Conservation (phyloP, 2,113 vertebrate species). For the Pseudorhombus dupliciocellatus region DNA sequence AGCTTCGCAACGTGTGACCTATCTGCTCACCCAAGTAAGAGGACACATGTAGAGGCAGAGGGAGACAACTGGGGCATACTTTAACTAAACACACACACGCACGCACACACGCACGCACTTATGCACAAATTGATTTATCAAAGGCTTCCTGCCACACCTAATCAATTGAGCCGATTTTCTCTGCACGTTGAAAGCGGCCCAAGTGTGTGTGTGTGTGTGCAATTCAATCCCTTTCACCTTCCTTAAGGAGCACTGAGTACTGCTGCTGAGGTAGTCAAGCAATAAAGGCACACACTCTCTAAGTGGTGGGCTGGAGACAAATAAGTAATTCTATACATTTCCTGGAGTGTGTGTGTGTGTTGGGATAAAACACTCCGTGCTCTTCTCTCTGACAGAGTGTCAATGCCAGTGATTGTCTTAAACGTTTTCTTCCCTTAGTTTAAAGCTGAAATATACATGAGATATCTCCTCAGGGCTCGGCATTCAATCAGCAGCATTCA, state of each 20-base stretch:
- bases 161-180: constrained; percentile 31
- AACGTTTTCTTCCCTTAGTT: constrained; percentile 26
- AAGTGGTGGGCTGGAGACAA: constrained; percentile 25
- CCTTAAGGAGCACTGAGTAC: constrained; percentile 28
- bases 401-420: constrained; percentile 44
- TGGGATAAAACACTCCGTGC: neutral
- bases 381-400: constrained; percentile 17
- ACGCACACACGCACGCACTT: neutral
- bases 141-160: constrained; percentile 17
- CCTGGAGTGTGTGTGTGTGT: constrained; percentile 3
- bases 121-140: constrained; percentile 20
- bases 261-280: constrained; percentile 31
- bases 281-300: constrained; percentile 25
- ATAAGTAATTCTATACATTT: constrained; percentile 28
- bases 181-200: neutral
- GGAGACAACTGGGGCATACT: constrained; percentile 41
- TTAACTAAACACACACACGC: constrained; percentile 45
- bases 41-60: constrained; percentile 60
- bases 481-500: constrained; percentile 50
- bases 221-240: constrained; percentile 52
- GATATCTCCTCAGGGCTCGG: constrained; percentile 11
- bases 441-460: constrained; percentile 54
- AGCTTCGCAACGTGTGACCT: constrained; percentile 63
- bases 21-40: constrained; percentile 75
- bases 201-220: neutral